Base-by-base conservation (phyloP, 2,797 vertebrate genomes). In the Microctenopoma lineatum region DNA sequence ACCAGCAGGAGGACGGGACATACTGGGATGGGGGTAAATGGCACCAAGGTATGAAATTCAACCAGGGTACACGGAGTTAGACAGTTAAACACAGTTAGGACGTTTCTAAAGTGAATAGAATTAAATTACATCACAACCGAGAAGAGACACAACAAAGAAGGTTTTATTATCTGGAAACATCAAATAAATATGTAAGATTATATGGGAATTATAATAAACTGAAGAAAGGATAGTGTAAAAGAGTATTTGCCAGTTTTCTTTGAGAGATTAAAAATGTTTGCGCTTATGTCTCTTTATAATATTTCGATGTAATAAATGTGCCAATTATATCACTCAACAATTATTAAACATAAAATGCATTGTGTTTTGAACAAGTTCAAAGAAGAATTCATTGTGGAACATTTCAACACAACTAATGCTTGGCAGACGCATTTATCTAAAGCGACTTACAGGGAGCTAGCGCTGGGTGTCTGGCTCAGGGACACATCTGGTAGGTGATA, bases 21-120 rank as follows among this genome's bases (percentile, higher is more conserved):
- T 29, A 74, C 76, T 84, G 88, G 78, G 85, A 61, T 11, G 16
- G 75, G 79, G 74, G 51, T 56, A 89, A 91, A 92, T 87, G 84
- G 70, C 88, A 86, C n/a, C 0, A 11, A 64, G 70, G 65, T 29
- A 60, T 71, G 71, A 80, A 86, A 87, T 53, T 71, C 80, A 83
- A 74, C 59, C 84, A 70, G 69, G 25, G 58, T 45, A 71, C 65
- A 78, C 36, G 55, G 50, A 70, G 44, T 72, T n/a, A 39, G 44
- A 29, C 45, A 59, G 57, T 58, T 62, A 55, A 15, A 39, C 41
- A 29, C 45, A 52, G 15, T 64, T 44, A 59, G 52, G 55, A 46
- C 5, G 41, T 47, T 66, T n/a, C 18, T 25, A 32, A 25, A 25
- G 66, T 34, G 3, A 41, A 47, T 14, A 56, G 27, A 65, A 39